A percentile compares a stretch with the other conserved stretches of the same genome.
Conservation (phyloP, 2,797 vertebrate species). For the Gymnothorax reevesii region DNA sequence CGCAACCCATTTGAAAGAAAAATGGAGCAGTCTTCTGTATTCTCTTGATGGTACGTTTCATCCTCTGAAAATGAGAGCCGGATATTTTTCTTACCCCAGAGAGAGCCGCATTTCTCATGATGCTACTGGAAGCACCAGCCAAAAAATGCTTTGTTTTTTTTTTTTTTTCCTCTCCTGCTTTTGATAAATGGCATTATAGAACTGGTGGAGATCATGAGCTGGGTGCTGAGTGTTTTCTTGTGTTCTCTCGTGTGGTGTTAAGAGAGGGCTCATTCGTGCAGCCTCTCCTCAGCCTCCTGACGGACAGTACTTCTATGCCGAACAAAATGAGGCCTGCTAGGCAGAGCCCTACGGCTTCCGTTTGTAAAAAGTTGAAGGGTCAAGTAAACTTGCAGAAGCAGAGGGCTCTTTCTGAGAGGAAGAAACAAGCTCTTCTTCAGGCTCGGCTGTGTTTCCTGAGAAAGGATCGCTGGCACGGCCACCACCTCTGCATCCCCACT, state of each 20-base stretch:
- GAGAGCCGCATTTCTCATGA: conserved; percentile 58
- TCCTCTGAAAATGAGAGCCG: conserved; percentile 45
- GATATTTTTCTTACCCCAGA: conserved; percentile 55
- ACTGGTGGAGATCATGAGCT: conserved; percentile 64
- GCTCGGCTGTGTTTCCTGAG: conserved; percentile 60
- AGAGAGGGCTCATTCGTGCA: conserved; percentile 59
- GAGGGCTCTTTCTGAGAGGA: conserved; percentile 57
- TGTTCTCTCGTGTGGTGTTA: conserved; percentile 46
- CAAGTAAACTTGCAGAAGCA: conserved; percentile 72
- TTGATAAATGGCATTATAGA: conserved; percentile 59
- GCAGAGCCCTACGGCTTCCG: conserved; percentile 64
- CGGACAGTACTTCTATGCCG: conserved; percentile 67
- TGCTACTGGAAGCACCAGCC: conserved; percentile 52
- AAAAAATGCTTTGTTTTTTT: conserved; percentile 63
- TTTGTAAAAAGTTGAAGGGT: conserved; percentile 69
- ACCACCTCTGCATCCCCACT: conserved; percentile 45
- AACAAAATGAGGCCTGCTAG: conserved; percentile 62
- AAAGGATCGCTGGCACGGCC: conserved; percentile 55
- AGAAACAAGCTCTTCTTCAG: conserved; percentile 67
- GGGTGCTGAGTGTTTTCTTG: conserved; percentile 46
- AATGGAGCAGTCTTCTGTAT: conserved; percentile 10
- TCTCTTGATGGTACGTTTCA: conserved; percentile 22
- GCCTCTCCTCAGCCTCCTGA: conserved; percentile 62
- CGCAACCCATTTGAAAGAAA: conserved; percentile 29
- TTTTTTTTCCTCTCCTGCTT: conserved; percentile 51